phyloP scores from a whole-genome alignment of 2,113 vertebrate genomes.

The Ivindomyrus marchei region DNA sequence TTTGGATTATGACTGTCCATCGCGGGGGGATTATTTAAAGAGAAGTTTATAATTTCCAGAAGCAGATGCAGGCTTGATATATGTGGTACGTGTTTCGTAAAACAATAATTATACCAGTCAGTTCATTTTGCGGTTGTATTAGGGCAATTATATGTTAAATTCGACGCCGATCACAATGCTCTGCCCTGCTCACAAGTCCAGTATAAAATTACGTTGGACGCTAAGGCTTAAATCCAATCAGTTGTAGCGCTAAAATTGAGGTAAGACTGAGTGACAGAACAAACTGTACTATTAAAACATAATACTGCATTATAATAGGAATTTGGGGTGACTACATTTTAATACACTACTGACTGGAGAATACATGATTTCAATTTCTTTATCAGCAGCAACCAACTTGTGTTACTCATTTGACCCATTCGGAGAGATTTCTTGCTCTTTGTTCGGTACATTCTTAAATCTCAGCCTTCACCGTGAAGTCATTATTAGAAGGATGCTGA shows the following conservation, averaged over 20 bases:
- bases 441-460: background rate
- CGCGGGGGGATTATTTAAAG: constrained; percentile 49
- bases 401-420: background rate
- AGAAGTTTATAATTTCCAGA: constrained; percentile 52
- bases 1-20: constrained; percentile 40
- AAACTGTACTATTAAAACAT: constrained; percentile 2
- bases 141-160: background rate
- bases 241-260: background rate
- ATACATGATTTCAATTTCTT: background rate
- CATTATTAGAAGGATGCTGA: constrained; percentile 61
- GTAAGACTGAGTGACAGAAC: background rate
- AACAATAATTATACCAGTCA: background rate
- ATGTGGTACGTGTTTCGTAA: constrained; percentile 41
- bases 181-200: background rate
- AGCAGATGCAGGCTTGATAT: constrained; percentile 64
- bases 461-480: constrained; percentile 56
- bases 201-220: background rate
- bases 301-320: background rate
- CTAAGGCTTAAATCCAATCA: background rate
- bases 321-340: background rate
- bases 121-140: background rate
- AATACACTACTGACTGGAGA: background rate
- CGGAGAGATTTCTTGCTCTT: background rate
- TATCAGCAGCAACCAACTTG: background rate
- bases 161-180: background rate